Conservation (phyloP, 1,140 invertebrate genomes). For the Tribolium castaneum region DNA sequence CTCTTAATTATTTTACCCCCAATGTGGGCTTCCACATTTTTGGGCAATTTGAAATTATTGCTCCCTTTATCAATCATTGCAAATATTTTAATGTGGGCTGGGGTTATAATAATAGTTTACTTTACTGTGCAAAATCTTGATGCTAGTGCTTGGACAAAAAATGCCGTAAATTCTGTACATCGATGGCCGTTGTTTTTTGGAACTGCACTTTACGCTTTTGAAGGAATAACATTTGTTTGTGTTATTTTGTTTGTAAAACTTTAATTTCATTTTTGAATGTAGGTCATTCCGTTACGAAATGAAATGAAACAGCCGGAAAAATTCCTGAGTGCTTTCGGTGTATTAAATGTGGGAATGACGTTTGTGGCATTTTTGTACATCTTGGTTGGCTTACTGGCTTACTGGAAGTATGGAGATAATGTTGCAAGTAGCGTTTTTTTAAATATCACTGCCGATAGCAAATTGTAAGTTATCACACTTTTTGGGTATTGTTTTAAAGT, state of each 20-base stretch:
- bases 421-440: slow-evolving; percentile 78
- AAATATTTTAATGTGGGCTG: slow-evolving; percentile 75
- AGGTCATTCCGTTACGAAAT: slow-evolving; percentile 81
- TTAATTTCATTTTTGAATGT: background rate
- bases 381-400: slow-evolving; percentile 85
- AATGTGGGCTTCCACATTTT: slow-evolving; percentile 78
- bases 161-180: slow-evolving; percentile 51
- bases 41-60: slow-evolving; percentile 81
- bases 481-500: background rate
- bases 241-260: background rate
- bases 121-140: slow-evolving; percentile 77
- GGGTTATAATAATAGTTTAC: slow-evolving; percentile 77
- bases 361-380: slow-evolving; percentile 81
- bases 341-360: slow-evolving; percentile 88
- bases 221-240: slow-evolving; percentile 77
- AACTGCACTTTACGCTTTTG: slow-evolving; percentile 81
- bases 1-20: slow-evolving; percentile 79
- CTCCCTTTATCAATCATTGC: slow-evolving; percentile 78
- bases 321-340: slow-evolving; percentile 81
- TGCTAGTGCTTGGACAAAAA: background rate
- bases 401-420: slow-evolving; percentile 79
- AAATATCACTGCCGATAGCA: slow-evolving; percentile 69
- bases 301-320: slow-evolving; percentile 85
- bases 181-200: slow-evolving; percentile 77
- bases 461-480: slow-evolving; percentile 66